Evolutionary conservation across 2,888 invertebrate species (phyloP), one percentile per base, ranked within the genome.

Genomic region (Apodemia hepburni): DNA sequence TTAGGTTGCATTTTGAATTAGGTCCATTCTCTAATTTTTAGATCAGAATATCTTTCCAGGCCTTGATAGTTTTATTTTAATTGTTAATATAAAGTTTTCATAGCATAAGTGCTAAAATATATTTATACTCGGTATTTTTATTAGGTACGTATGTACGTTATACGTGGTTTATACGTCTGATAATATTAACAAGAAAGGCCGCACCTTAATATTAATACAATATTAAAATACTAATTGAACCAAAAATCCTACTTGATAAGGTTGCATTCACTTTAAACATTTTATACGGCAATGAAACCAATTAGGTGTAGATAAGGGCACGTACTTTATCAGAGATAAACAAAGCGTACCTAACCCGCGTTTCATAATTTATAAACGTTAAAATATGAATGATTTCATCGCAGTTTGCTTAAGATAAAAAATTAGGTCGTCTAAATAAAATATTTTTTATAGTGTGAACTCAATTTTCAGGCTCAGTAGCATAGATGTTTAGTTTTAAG

Each of bases 301-400:
- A 86, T 85, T 85, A 85, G 76, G 73, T 73, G 71, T 71, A 78
- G 87, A 87, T 88, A 87, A 87, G 82, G 82, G 81, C 80, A 71
- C 67, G 69, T 68, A 68, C 66, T 74, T 82, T 85, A 85, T 87
- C 85, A 75, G 66, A 77, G 81, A 82, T 84, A 85, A 84, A 79
- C 76, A 77, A 73, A 67, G 71, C 70, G 75, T 71, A 69, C 68
- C 67, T 66, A 54, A 27, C 22, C 59, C 27, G 58, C 61, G 62
- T 72, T 75, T 73, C 76, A 73, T 74, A 77, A 80, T 75, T 73
- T 74, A 72, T 69, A 66, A 70, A 61, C 64, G 72, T 74, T 73
- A 71, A 69, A 74, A 74, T 72, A 67, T 69, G 70, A 73, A 81
- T 84, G 81, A 85, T 80, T 79, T 84, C 81, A 85, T 79, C 74